Percentiles rank a stretch among this genome's conserved stretches.
Evolutionary conservation across 1,140 invertebrate species (phyloP).

Genomic region (Ceratosolen fusciceps): DNA sequence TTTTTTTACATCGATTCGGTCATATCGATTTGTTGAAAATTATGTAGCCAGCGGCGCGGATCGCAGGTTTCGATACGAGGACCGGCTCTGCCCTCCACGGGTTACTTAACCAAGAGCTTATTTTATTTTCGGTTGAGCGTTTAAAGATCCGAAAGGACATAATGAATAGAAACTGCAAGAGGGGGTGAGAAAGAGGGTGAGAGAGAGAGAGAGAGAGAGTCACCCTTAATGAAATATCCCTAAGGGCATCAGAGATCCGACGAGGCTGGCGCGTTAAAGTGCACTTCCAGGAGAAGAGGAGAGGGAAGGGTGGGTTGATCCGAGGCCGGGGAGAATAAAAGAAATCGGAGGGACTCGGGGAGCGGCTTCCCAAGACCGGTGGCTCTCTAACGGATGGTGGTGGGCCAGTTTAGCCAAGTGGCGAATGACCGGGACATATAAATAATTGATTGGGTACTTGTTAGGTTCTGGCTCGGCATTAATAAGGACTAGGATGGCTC

Average conservation of each 20-base stretch:
- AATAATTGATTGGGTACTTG: conserved; percentile 51
- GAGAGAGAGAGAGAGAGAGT: too few species aligned
- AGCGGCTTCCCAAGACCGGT: neutral
- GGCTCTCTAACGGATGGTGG: too few species aligned
- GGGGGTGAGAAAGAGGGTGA: too few species aligned
- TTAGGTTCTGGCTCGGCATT: conserved; percentile 28
- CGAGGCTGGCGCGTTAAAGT: conserved; percentile 30
- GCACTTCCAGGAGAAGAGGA: neutral
- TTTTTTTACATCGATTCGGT: too few species aligned
- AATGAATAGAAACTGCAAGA: neutral
- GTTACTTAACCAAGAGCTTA: too few species aligned
- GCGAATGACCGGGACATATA: conserved; percentile 32
- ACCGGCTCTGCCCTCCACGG: too few species aligned
- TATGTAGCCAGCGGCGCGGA: too few species aligned
- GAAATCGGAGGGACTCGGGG: neutral
- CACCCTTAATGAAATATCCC: neutral
- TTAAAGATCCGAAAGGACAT: neutral
- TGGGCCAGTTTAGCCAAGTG: neutral
- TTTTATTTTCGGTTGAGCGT: neutral
- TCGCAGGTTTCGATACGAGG: too few species aligned
- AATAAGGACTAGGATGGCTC: conserved; percentile 39
- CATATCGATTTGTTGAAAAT: too few species aligned
- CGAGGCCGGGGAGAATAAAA: too few species aligned
- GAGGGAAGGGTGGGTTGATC: neutral
- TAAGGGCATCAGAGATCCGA: too few species aligned